Base-by-base conservation (phyloP, 2,113 vertebrate species). In the Indri indri region DNA sequence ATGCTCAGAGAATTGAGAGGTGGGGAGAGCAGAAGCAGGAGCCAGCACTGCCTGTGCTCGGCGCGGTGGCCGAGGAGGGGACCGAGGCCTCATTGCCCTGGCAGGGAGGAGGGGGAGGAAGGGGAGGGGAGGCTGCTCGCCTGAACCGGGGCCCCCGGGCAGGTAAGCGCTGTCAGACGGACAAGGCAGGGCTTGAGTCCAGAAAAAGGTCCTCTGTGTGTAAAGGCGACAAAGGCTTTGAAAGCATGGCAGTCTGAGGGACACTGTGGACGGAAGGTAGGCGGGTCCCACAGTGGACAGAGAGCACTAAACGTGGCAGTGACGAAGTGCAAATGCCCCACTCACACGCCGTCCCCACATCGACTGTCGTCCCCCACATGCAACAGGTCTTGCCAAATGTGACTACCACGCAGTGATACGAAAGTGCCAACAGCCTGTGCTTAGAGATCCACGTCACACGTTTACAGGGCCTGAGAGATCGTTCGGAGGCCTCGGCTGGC, bases 71-170 rank as follows among this genome's bases (percentile, higher is more conserved):
- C 14, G 5, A 73, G 42, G 27, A 16, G 34, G 45, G 34, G 5
- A 12, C 42, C 0, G 0, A 22, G 0, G 5, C 2, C 25, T 34
- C 1, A 10, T 5, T 13, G 2, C 34, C 57, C n/a, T 13, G 18
- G 10, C 2, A 30, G 11, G 13, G 25, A 18, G 47, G 34, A 57
- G 1, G 0, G 1, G 2, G 25, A 30, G 47, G 37, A 2, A n/a
- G 34, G 23, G n/a, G 22, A 61, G 0, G 9, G 20, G n/a, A n/a
- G 3, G 27, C 30, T 37, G 8, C 6, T 25, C 0, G 6, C 4
- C 54, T 47, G 30, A 57, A n/a, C n/a, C n/a, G n/a, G n/a, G n/a
- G n/a, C n/a, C n/a, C n/a, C n/a, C n/a, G n/a, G n/a, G 16, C 45
- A 16, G 7, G 1, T 7, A 50, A 82, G 47, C 66, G 57, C 30